Evolutionary conservation across 2,113 vertebrate genomes (phyloP).

Genomic region (Dipodomys stephensi): DNA sequence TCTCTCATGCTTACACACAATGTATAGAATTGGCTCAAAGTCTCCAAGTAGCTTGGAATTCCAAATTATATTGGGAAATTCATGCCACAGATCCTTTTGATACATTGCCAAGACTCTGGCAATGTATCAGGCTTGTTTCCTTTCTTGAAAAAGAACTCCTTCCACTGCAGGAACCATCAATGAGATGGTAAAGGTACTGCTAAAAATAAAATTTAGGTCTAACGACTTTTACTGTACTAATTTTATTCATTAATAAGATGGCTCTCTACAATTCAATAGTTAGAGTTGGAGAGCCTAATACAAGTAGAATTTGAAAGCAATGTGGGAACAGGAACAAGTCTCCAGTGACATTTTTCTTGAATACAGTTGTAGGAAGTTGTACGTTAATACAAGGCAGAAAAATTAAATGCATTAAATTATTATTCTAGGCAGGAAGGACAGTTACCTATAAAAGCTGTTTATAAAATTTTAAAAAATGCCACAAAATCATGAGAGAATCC

Average conservation of each 20-base stretch:
- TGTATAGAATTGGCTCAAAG: background rate
- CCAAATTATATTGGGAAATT: background rate
- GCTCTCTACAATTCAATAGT: background rate
- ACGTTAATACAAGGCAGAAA: conserved; percentile 27
- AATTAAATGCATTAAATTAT: conserved; percentile 39
- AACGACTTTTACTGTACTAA: background rate
- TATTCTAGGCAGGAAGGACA: background rate
- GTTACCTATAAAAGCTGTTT: conserved; percentile 5
- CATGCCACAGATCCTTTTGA: background rate
- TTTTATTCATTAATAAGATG: conserved; percentile 7
- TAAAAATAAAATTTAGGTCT: conserved; percentile 35
- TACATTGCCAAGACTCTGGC: background rate
- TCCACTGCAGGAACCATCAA: background rate
- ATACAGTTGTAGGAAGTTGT: background rate
- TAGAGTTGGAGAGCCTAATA: background rate
- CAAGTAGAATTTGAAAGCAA: background rate
- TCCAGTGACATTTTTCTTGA: conserved; percentile 34
- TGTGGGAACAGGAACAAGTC: background rate
- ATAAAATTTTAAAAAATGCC: conserved; percentile 37
- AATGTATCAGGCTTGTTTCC: background rate
- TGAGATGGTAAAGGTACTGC: background rate
- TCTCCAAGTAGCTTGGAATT: background rate
- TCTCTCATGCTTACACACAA: background rate
- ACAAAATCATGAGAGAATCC: background rate
- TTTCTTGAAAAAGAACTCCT: conserved; percentile 28